Evolutionary conservation across 2,797 vertebrate species (phyloP), one percentile per base, ranked within the genome.

Genomic region (Xerus rutilus): DNA sequence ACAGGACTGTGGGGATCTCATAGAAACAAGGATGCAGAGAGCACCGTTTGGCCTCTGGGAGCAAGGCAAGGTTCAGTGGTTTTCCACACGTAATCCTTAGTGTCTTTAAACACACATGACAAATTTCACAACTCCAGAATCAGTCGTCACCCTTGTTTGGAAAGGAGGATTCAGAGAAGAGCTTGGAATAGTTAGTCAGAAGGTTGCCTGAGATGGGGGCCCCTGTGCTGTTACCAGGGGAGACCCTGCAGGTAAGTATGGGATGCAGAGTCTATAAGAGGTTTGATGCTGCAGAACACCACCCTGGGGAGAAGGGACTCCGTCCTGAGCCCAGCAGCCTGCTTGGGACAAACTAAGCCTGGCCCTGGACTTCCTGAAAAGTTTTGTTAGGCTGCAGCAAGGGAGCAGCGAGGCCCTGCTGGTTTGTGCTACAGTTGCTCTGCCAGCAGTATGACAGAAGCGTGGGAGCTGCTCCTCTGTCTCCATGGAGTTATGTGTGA

Each of bases 221-320:
- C 28, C 7, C 47, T 5, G n/a, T 4, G 35, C 43, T 14, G 20
- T 76, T n/a, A 47, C 25, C 49, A 7, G 57, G 89, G 70, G 43
- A 25, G 0, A 1, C n/a, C 21, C 35, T 30, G 65, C 9, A 15
- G 0, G 1, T 47, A 43, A 49, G 43, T 6, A 4, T 0, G 7
- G 20, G 20, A 8, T 57, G 12, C 14, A 49, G 17, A 15, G 0
- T 54, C 49, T 81, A 28, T 54, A 23, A 70, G 23, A 35, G 2
- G 25, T 25, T 20, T 20, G 43, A 13, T 7, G 1, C 47, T 23
- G 43, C 47, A 10, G 18, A 30, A 10, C 28, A 17, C 7, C 5
- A 17, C 32, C 32, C 25, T 10, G 3, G 52, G 65, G 49, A 65
- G 45, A 77, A 43, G n/a, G 54, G 35, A 54, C 72, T 35, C 45